Conservation (phyloP, 2,797 vertebrate genomes). For the Oreonectes daqikongensis region DNA sequence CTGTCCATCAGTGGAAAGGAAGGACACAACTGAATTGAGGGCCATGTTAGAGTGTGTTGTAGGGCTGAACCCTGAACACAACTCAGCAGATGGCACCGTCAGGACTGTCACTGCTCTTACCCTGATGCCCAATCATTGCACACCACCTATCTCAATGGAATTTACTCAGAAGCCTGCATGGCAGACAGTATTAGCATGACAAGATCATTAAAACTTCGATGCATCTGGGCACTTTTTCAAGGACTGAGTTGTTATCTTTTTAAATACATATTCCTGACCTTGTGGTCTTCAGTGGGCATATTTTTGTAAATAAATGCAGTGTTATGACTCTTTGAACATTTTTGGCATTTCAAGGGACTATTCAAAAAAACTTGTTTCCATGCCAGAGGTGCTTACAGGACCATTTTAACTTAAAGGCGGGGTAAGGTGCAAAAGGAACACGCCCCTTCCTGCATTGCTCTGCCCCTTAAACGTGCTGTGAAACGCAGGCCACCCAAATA, state of each 20-base stretch:
- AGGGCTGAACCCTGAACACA: constrained; percentile 39
- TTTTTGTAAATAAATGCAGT: constrained; percentile 22
- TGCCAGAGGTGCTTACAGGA: too few relatives aligned
- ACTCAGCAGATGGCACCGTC: constrained; percentile 56
- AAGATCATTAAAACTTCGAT: constrained; percentile 35
- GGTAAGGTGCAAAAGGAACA: too few relatives aligned
- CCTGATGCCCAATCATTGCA: constrained; percentile 40
- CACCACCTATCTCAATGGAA: constrained; percentile 30
- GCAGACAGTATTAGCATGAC: constrained; percentile 27
- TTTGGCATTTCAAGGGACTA: constrained; percentile 37
- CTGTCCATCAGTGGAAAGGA: constrained; percentile 37
- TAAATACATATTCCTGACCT: constrained; percentile 7
- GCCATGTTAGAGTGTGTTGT: constrained; percentile 41
- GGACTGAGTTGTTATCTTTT: constrained; percentile 26
- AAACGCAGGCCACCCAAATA: too few relatives aligned
- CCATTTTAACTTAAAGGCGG: too few relatives aligned
- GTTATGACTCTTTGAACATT: constrained; percentile 29
- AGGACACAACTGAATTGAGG: constrained; percentile 34
- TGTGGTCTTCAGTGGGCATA: constrained; percentile 19
- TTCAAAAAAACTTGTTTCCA: too few relatives aligned
- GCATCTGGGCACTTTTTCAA: not conserved
- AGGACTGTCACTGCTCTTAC: constrained; percentile 33
- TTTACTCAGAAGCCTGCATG: constrained; percentile 9
- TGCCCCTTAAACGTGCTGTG: too few relatives aligned
- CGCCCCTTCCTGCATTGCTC: too few relatives aligned